Conservation (phyloP, 1,140 invertebrate genomes). For the Papilio aristodemus region DNA sequence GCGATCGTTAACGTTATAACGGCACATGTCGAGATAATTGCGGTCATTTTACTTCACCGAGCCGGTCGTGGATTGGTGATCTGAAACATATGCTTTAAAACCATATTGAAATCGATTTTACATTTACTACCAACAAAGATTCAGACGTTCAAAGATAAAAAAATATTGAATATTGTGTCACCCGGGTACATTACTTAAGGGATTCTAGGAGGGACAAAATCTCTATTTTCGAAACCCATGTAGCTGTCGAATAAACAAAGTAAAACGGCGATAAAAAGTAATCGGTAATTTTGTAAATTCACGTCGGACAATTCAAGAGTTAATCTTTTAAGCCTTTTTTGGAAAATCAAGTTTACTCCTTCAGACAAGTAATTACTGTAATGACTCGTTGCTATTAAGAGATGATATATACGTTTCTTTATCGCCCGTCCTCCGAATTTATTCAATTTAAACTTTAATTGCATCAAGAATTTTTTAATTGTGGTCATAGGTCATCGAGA, state of each 20-base stretch:
- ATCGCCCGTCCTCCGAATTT: not conserved
- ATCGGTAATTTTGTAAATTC: not conserved
- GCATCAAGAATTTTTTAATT: not conserved
- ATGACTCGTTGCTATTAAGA: not conserved
- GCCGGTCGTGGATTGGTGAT: not conserved
- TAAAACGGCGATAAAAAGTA: slow-evolving; percentile 4
- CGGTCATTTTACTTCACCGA: not conserved
- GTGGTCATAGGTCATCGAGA: no score
- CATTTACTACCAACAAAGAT: not conserved
- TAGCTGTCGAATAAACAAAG: not conserved
- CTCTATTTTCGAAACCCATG: not conserved
- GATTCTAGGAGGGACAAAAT: no score
- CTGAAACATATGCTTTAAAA: not conserved
- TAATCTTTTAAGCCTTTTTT: slow-evolving; percentile 14
- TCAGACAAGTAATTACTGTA: not conserved
- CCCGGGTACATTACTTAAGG: no score
- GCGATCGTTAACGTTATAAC: not conserved
- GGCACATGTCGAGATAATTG: not conserved
- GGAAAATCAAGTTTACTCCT: slow-evolving; percentile 10
- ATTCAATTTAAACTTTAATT: not conserved
- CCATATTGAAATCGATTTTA: not conserved
- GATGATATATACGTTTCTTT: slow-evolving; percentile 6
- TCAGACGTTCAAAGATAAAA: no score
- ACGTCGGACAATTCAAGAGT: slow-evolving; percentile 5
- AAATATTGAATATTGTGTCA: no score